Conservation (phyloP, 1,140 invertebrate species). For the Drosophila busckii region DNA sequence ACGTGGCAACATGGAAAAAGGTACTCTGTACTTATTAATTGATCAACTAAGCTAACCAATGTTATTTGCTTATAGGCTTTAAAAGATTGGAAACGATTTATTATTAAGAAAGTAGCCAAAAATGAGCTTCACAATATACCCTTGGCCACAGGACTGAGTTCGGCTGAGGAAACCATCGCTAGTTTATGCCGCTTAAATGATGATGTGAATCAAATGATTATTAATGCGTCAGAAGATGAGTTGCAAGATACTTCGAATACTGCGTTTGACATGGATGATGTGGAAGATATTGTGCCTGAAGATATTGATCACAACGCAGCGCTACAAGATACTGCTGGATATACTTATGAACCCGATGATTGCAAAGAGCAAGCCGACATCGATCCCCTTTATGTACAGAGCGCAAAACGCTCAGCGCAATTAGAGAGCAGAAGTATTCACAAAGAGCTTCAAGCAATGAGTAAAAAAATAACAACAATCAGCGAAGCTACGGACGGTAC, state of each 20-base stretch:
- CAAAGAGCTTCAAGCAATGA: slow-evolving; percentile 40
- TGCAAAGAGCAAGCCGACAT: slow-evolving; percentile 34
- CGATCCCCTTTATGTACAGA: slow-evolving; percentile 53
- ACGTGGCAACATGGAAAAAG: slow-evolving; percentile 56
- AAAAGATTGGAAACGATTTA: slow-evolving; percentile 66
- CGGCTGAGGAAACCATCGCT: slow-evolving; percentile 59
- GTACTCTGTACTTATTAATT: not conserved
- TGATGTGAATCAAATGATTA: slow-evolving; percentile 53
- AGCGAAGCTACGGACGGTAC: slow-evolving; percentile 32
- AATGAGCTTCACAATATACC: slow-evolving; percentile 59
- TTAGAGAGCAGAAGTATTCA: slow-evolving; percentile 5
- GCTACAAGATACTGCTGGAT: slow-evolving; percentile 41
- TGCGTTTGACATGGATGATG: slow-evolving; percentile 50
- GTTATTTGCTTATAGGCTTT: slow-evolving; percentile 27
- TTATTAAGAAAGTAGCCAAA: slow-evolving; percentile 60
- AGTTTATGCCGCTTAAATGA: slow-evolving; percentile 54
- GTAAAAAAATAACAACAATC: slow-evolving; percentile 23
- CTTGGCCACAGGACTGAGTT: slow-evolving; percentile 45
- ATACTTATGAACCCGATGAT: slow-evolving; percentile 50
- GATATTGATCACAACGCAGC: slow-evolving; percentile 46
- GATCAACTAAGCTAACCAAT: not conserved
- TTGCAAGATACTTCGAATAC: slow-evolving; percentile 46
- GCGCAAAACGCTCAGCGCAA: slow-evolving; percentile 20
- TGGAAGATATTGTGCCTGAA: slow-evolving; percentile 58
- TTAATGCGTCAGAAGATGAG: slow-evolving; percentile 57